Evolutionary conservation across 2,888 invertebrate species (phyloP).

Genomic region (Chrysolina haemoptera): DNA sequence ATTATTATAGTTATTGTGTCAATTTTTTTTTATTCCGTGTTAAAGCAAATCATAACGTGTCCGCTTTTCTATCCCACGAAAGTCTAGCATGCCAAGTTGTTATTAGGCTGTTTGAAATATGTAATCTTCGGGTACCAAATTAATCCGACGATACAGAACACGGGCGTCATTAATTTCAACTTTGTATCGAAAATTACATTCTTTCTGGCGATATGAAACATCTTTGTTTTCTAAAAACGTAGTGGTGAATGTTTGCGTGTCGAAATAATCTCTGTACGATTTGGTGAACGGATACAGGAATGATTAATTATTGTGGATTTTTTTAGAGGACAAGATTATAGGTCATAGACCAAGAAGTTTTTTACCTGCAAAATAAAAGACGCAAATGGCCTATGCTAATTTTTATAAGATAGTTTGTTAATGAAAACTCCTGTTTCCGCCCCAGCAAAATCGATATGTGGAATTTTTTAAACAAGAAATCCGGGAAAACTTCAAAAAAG

Average conservation of each 20-base stretch:
- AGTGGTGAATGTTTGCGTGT: neutral
- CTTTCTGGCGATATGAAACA: neutral
- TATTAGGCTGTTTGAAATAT: constrained; percentile 18
- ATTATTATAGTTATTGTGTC: neutral
- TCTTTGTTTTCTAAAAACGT: constrained; percentile 6
- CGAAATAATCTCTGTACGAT: neutral
- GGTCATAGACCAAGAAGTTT: too few species aligned
- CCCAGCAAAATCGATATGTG: too few species aligned
- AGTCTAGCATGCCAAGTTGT: constrained; percentile 20
- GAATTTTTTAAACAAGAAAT: too few species aligned
- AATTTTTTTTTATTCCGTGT: neutral
- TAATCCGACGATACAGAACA: constrained; percentile 3
- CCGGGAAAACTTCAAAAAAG: too few species aligned
- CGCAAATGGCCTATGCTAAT: too few species aligned
- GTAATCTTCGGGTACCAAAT: constrained; percentile 15
- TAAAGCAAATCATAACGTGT: constrained; percentile 7
- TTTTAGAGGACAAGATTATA: too few species aligned
- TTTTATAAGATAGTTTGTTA: too few species aligned
- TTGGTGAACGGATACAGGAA: neutral
- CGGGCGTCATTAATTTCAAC: constrained; percentile 19
- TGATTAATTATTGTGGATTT: neutral
- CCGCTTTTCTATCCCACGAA: constrained; percentile 18
- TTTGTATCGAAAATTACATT: constrained; percentile 17
- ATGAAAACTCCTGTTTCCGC: too few species aligned
- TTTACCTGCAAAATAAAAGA: too few species aligned